These are phyloP conservation scores for Melanotaenia nigrans DNA, from an alignment of 2,797 vertebrate genomes.

Conservation along the genomic window DNA sequence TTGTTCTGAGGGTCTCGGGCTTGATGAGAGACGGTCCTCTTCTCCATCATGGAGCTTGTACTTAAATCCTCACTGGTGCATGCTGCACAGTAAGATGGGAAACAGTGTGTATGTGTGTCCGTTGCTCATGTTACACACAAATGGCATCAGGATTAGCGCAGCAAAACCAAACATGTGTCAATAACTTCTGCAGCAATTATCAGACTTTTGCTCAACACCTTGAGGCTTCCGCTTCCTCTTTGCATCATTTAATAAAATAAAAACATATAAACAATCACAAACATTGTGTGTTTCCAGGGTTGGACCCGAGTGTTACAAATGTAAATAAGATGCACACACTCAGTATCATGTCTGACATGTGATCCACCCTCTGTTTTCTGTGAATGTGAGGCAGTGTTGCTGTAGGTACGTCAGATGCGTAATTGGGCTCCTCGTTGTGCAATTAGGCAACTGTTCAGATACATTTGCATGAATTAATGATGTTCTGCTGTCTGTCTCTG, in stretches of 20 bases:
- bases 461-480: constrained; percentile 74
- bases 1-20: constrained; percentile 8
- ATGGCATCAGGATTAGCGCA: constrained; percentile 23
- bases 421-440: constrained; percentile 66
- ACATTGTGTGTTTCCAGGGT: constrained; percentile 29
- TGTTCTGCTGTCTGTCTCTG: constrained; percentile 45
- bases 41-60: constrained; percentile 26
- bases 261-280: constrained; percentile 10
- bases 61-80: constrained; percentile 28
- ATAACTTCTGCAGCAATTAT: not conserved
- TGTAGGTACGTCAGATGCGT: constrained; percentile 22
- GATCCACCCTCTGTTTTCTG: constrained; percentile 51
- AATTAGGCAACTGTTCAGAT: constrained; percentile 63
- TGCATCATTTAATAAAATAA: not conserved
- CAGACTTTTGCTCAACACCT: constrained; percentile 3
- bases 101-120: not conserved
- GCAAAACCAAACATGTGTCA: constrained; percentile 30
- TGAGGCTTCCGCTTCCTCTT: not conserved
- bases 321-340: constrained; percentile 70
- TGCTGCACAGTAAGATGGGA: constrained; percentile 28
- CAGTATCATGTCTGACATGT: constrained; percentile 48
- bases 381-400: constrained; percentile 53
- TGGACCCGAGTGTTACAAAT: constrained; percentile 48
- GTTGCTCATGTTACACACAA: constrained; percentile 10
- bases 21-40: constrained; percentile 23